Evolutionary conservation across 2,113 vertebrate genomes (phyloP), one percentile per base, ranked within the genome.

Genomic region (Psettodes erumei): DNA sequence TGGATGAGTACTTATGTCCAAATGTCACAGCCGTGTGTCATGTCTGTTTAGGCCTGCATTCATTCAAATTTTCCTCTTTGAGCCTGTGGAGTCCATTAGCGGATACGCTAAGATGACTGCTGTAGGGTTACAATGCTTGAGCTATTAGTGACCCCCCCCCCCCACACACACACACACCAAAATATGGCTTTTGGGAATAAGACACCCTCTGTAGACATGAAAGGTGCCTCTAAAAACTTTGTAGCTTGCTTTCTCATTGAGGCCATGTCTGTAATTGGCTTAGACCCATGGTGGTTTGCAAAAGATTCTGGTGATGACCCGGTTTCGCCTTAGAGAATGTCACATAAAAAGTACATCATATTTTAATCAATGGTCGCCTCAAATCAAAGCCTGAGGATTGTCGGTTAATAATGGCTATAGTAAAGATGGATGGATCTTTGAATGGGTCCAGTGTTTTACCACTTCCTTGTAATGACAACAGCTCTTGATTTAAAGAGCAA

Each of bases 301-400:
- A n/a, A 33, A 0, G 10, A 50, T 76, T 73, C 21, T 4, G 38
- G 58, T 19, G 16, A 64, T 73, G 53, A 62, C 66, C 71, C 56
- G 73, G 23, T 80, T 71, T 58, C 40, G 43, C 51, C 18, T 55
- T 32, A 58, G 53, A 70, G 16, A 70, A 23, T 33, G 55, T 27
- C 9, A 42, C 30, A 18, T 55, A 3, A 28, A 62, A 64, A 70
- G n/a, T 25, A 8, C 8, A 51, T 50, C 3, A 56, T 62, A 60
- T 28, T 27, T 51, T 33, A 48, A 75, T 81, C 40, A 68, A 23
- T 45, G 33, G 19, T 38, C 55, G 65, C 37, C 40, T 42, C 12
- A 61, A 61, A 71, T 75, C 33, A 83, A 73, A 74, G 37, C 16
- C 5, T 5, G 3, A 37, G 27, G 47, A 48, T 35, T 79, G 27